Conservation (phyloP, 2,888 invertebrate genomes). For the Spilosoma lubricipeda region DNA sequence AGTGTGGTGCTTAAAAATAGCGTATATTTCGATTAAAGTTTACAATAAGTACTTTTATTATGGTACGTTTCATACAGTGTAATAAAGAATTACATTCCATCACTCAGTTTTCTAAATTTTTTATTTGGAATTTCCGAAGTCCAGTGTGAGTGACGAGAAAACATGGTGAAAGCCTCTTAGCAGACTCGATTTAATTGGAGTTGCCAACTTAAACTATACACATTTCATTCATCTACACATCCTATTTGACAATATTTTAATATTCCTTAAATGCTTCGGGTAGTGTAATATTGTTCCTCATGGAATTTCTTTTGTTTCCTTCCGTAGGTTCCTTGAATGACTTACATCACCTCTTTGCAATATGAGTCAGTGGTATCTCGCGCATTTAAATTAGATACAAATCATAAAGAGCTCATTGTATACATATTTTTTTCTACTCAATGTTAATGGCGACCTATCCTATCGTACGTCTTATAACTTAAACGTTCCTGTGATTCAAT, state of each 20-base stretch:
- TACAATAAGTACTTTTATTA: background rate
- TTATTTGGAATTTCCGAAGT: background rate
- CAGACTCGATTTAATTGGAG: background rate
- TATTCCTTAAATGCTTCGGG: too few relatives aligned
- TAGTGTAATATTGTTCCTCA: too few relatives aligned
- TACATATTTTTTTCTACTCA: too few relatives aligned
- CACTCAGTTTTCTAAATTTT: background rate
- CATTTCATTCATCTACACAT: background rate
- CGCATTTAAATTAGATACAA: too few relatives aligned
- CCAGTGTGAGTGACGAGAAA: too few relatives aligned
- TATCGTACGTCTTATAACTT: too few relatives aligned
- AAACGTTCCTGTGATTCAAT: too few relatives aligned
- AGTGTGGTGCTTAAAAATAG: slow-evolving; percentile 26
- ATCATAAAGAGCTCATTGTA: too few relatives aligned
- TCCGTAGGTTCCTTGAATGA: slow-evolving; percentile 6
- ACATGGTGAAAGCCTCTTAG: background rate
- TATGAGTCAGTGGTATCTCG: too few relatives aligned
- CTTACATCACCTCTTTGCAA: too few relatives aligned
- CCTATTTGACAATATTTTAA: too few relatives aligned
- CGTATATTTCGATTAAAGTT: slow-evolving; percentile 4
- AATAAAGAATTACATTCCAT: background rate
- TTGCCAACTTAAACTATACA: background rate
- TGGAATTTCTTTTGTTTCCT: slow-evolving; percentile 34
- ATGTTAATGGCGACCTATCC: too few relatives aligned
- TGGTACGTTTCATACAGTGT: background rate